Evolutionary conservation across 2,113 vertebrate genomes (phyloP), one percentile per base, ranked within the genome.

Genomic region (Colius striatus): DNA sequence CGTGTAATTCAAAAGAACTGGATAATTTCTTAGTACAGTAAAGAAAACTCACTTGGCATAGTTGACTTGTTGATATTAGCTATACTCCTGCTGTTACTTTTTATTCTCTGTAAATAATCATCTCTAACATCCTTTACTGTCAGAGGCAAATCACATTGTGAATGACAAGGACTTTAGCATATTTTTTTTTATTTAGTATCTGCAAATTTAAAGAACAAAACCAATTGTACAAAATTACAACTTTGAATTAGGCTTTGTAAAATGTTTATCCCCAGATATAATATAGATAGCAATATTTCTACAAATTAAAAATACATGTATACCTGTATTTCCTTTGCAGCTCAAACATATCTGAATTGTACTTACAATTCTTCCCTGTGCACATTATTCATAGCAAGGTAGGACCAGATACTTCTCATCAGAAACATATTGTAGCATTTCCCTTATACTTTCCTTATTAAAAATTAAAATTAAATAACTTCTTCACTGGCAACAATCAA

Each of bases 1-100:
- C 22, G 10, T 54, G 8, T 34, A 62, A 85, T 76, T 96, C 82
- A 84, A 85, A 87, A 15, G 74, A 95, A 57, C 27, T 50, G 38
- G 54, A 20, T 85, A 41, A 93, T 93, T 95, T 92, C 67, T 80
- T 65, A 94, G 54, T 83, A 85, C 19, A 8, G 20, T 54, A 85
- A 90, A 25, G 54, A 90, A 90, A 85, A 94, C 88, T 83, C 36
- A 45, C 50, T 90, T 90, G 30, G 16, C 63, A 70, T 47, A 50
- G 51, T 34, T 76, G 63, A 77, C 50, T 85, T 82, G 65, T 9
- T 88, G 60, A 93, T 47, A 83, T 13, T 11, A 85, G 50, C 54
- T 91, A 53, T 76, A 23, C 27, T 89, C 50, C 67, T 76, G 27
- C 21, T 83, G 78, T 76, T n/a, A 83, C 19, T 93, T 95, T 62